Evolutionary conservation across 2,888 invertebrate species (phyloP).

Genomic region (Agrotis clavis): DNA sequence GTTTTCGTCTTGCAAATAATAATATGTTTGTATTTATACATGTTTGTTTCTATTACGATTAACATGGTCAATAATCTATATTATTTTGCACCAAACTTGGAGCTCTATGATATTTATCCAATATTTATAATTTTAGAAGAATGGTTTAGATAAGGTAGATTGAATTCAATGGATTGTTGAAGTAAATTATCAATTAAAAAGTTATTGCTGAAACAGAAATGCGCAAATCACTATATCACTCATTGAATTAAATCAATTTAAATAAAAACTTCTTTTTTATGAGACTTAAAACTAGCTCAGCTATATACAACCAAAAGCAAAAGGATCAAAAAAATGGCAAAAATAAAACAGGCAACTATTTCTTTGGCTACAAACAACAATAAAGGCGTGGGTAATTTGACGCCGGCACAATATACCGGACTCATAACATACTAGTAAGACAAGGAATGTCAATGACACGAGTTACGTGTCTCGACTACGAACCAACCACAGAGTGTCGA

Average conservation of each 20-base stretch:
- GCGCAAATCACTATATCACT: too few relatives aligned
- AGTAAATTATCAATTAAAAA: too few relatives aligned
- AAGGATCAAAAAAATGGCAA: conserved; percentile 10
- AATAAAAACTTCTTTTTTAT: background rate
- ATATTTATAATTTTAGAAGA: too few relatives aligned
- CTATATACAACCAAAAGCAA: background rate
- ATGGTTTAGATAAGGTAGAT: too few relatives aligned
- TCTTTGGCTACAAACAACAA: conserved; percentile 13
- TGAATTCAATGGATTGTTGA: too few relatives aligned
- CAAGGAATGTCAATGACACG: conserved; percentile 20
- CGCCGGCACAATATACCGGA: background rate
- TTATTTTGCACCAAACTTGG: background rate
- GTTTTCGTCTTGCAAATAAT: background rate
- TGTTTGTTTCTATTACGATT: background rate
- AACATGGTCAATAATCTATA: background rate
- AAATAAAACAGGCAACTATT: background rate
- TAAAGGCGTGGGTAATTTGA: conserved; percentile 4
- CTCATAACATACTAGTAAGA: conserved; percentile 3
- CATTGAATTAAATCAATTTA: background rate
- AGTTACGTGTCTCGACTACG: conserved; percentile 12
- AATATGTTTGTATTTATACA: background rate
- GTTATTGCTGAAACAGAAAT: too few relatives aligned
- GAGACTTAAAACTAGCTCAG: background rate
- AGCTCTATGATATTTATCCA: too few relatives aligned
- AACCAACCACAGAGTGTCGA: conserved; percentile 2